Evolutionary conservation across 1,140 invertebrate genomes (phyloP), one percentile per base, ranked within the genome.

Genomic region (Zaprionus inermis): DNA sequence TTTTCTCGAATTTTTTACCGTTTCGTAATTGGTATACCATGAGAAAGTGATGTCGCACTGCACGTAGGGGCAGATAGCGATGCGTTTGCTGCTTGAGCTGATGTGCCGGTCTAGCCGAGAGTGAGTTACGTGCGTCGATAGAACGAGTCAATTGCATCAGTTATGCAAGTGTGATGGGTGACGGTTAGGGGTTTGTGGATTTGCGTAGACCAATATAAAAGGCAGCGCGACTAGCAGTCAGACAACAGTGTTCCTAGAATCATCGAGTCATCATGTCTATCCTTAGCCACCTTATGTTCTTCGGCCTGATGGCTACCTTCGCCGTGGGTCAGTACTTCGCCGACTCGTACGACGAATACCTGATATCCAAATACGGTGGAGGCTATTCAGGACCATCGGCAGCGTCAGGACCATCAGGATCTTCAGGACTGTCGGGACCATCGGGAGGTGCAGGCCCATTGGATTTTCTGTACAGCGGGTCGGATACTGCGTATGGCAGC

Each of bases 71-170:
- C 10, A 20, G 44, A 49, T 49, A 49, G 10, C 10, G 10, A 18
- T 22, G 9, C 10, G 18, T 22, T 7, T 14, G 14, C 9, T 44
- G 38, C n/a, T 16, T 4, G 18, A 51, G 51, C 49, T 57, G 65
- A 22, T 49, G 38, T 44, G 38, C 38, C 44, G 44, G 58, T 9
- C 20, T 32, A 41, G 69, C 32, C 20, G 49, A 49, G 36, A 60
- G 14, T 69, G 56, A 36, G 38, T 69, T 52, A 73, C 71, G 71
- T 73, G 65, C 57, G 57, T 10, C 49, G 71, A 73, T 68, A 68
- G 24, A 54, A 18, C 38, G 12, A 22, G 14, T 41, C 46, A 36
- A 14, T 41, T 64, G 14, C 18, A 24, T 54, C 41, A 28, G 28
- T 20, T 24, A 34, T 65, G 34, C 28, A n/a, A 22, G 2, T 18